Percentiles rank a stretch among this genome's conserved stretches.
Evolutionary conservation across 37 sponge, comb jelly and placozoan species (phyloP).

Genomic region (Petrosia ficiformis): DNA sequence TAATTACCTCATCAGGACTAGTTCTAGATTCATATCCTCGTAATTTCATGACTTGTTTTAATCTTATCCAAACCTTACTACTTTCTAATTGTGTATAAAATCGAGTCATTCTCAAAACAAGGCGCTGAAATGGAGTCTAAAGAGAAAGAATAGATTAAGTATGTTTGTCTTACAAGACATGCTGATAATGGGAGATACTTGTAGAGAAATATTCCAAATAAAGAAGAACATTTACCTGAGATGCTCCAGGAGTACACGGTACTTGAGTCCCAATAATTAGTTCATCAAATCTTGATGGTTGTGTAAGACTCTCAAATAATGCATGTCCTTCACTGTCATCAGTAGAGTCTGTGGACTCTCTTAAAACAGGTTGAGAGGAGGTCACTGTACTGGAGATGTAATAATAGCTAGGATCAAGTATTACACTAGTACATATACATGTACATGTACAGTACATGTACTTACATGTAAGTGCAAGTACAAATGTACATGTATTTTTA

Average conservation of each 20-base stretch:
- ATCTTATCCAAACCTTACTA: slow-evolving; percentile 50
- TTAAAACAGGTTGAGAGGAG: slow-evolving; percentile 62
- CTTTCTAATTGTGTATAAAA: slow-evolving; percentile 56
- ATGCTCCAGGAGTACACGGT: slow-evolving; percentile 81
- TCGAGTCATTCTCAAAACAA: slow-evolving; percentile 78
- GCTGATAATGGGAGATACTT: not conserved
- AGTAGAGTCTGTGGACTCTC: not conserved
- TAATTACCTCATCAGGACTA: slow-evolving; percentile 50
- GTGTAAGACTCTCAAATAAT: slow-evolving; percentile 67
- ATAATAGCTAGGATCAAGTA: not conserved
- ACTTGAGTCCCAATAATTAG: slow-evolving; percentile 77
- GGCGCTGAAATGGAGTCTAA: slow-evolving; percentile 71
- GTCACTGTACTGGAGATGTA: slow-evolving; percentile 35
- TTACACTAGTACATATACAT: not conserved
- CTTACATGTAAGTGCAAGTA: not conserved
- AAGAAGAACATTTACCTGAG: slow-evolving; percentile 48
- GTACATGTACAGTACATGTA: not conserved
- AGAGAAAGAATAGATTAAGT: not conserved
- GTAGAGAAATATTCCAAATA: not conserved
- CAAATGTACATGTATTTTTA: too few species aligned
- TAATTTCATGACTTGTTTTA: slow-evolving; percentile 47
- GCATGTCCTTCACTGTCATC: slow-evolving; percentile 10
- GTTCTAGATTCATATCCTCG: slow-evolving; percentile 45
- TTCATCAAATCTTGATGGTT: slow-evolving; percentile 83
- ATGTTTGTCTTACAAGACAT: not conserved